Evolutionary conservation across 2,113 vertebrate species (phyloP), one percentile per base, ranked within the genome.

Genomic region (Trochalopteron elliotii): DNA sequence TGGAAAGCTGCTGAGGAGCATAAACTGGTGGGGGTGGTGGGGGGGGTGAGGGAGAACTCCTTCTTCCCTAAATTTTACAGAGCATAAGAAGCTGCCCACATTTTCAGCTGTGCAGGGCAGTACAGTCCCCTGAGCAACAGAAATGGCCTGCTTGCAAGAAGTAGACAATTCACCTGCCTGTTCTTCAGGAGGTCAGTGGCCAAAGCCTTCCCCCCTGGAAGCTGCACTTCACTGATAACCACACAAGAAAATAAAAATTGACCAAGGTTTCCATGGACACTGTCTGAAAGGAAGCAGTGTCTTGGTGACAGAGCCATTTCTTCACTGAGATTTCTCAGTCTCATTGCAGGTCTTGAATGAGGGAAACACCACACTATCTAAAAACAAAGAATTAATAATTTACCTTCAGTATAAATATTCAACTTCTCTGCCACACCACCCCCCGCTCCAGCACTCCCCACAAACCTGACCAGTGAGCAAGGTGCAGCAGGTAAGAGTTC

Each of bases 221-320:
- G 40, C 63, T 86, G n/a, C 24, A 76, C 42, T 93, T 90, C 35
- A 59, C 44, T 31, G 24, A 39, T 25, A 92, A 44, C 44, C 81
- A 50, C 33, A 69, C 7, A 31, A 5, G 25, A n/a, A 86, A 88
- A 79, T 33, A 77, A 56, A 79, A 74, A 52, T 16, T 61, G 35
- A 69, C 71, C 63, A 71, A 82, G 52, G 71, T 93, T 94, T 94
- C 78, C 59, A 59, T 49, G 90, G 83, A 79, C 83, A 78, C 71
- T 71, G 88, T 50, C 63, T 89, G 78, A 81, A 95, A 84, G 30
- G 35, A 61, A 87, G 19, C 25, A 31, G 56, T 22, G 47, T 44
- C 25, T 19, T 65, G 39, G 64, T 65, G 60, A 72, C 69, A 84
- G 56, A 49, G 63, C 55, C 68, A 49, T 37, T 79, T 79, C 91